Base-by-base conservation (phyloP, 2,888 invertebrate species). In the Cerastis leucographa region DNA sequence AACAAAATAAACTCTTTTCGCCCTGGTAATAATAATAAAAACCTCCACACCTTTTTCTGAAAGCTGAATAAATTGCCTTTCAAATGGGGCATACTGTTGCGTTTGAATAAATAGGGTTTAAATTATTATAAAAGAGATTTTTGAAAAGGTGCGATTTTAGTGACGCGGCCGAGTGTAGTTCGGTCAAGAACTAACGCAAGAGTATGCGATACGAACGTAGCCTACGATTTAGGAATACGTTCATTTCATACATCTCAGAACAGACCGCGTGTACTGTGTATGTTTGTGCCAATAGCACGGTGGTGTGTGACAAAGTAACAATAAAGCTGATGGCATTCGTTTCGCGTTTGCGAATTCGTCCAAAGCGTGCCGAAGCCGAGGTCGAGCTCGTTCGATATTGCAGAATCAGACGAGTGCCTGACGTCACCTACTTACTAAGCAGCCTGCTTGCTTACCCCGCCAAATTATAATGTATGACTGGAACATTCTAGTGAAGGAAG, bases 341-440 rank as follows among this genome's bases (percentile, higher is more conserved):
- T 56, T 56, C 51, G 35, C 51, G 44, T 56, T 49, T 59, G 54
- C 51, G 29, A 66, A 71, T 59, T 69, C 25, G 49, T n/a, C 49
- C 29, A 72, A 61, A 49, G 49, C 71, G 79, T 65, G 83, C 46
- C 75, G 46, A 35, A 67, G 42, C 19, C 64, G 74, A 80, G 84
- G 76, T 71, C 72, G 67, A 51, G 62, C 72, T 62, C 85, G 79
- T 72, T 76, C 82, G 69, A 76, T 79, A 79, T 44, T 54, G 59
- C 71, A 62, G 42, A 56, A 46, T 79, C 71, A 68, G 54, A 25
- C 73, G 61, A 68, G 22, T 49, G 70, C 72, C 66, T 12, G 62
- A 84, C 85, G 84, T 81, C 84, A 84, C 72, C 44, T 42, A 44
- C 85, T 70, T 66, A 64, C 56, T 42, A 35, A 62, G 54, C 76